phyloP scores from a whole-genome alignment of 2,797 vertebrate species.

The Catamblyrhynchus diadema region DNA sequence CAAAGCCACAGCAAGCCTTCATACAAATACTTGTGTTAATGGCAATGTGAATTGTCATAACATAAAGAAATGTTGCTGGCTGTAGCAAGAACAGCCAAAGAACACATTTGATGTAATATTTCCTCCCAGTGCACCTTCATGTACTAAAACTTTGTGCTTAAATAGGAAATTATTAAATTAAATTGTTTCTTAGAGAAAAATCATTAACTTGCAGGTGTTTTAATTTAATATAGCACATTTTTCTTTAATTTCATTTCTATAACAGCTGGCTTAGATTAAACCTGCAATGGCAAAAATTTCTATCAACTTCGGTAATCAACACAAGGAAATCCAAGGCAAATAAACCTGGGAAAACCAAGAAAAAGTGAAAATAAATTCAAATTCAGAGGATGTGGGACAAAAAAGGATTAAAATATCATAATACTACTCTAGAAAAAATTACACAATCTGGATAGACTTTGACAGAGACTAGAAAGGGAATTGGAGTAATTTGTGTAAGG shows the following conservation, averaged over 20 bases:
- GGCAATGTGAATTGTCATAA: accelerated
- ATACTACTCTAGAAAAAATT: not conserved
- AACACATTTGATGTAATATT: not conserved
- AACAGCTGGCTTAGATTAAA: not conserved
- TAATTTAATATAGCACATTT: not conserved
- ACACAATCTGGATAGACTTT: not conserved
- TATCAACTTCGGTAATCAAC: accelerated
- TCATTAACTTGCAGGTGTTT: not conserved
- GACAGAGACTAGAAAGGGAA: not conserved
- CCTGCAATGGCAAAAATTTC: not conserved
- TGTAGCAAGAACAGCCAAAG: not conserved
- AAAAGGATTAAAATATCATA: not conserved
- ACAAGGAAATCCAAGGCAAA: not conserved
- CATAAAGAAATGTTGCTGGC: accelerated
- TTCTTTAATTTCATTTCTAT: not conserved
- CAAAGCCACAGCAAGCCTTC: not conserved
- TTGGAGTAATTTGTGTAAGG: not conserved
- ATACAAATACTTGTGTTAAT: not conserved
- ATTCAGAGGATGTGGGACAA: not conserved
- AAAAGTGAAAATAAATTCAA: not conserved
- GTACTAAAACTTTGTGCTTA: not conserved
- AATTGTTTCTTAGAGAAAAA: not conserved
- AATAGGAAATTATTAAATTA: not conserved
- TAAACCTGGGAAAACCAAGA: not conserved
- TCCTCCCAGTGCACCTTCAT: not conserved